Evolutionary conservation across 2,888 invertebrate genomes (phyloP).

Genomic region (Synanthedon vespiformis): DNA sequence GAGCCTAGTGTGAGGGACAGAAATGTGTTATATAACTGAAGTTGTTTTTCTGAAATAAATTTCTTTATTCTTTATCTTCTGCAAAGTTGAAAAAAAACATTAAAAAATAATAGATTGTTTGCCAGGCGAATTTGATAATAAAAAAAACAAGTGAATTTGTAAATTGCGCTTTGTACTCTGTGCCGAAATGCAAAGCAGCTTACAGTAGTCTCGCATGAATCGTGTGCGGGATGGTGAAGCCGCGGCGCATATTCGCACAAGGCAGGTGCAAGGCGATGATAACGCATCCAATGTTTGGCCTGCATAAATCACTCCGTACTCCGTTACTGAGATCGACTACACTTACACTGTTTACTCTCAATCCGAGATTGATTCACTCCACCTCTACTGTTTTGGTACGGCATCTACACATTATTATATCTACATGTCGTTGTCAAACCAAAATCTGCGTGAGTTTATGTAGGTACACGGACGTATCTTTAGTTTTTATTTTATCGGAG

Average conservation of each 20-base stretch:
- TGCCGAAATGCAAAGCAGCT: not conserved
- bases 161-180: no score
- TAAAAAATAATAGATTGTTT: no score
- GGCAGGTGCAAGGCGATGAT: conserved; percentile 53
- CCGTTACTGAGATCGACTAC: conserved; percentile 20
- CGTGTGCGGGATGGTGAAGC: not conserved
- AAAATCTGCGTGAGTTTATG: no score
- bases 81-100: no score
- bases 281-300: conserved; percentile 42
- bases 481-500: no score
- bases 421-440: conserved; percentile 1
- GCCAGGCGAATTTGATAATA: no score
- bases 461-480: no score
- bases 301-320: conserved; percentile 31
- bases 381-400: conserved; percentile 3
- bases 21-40: no score
- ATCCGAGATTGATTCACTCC: conserved; percentile 22
- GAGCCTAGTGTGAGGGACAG: no score
- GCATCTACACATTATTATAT: conserved; percentile 7
- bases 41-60: no score
- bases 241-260: conserved; percentile 32
- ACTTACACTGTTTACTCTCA: conserved; percentile 38
- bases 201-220: not conserved
- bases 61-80: no score
- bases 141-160: no score